Evolutionary conservation across 2,113 vertebrate species (phyloP).

Genomic region (Stigmatopora nigra): DNA sequence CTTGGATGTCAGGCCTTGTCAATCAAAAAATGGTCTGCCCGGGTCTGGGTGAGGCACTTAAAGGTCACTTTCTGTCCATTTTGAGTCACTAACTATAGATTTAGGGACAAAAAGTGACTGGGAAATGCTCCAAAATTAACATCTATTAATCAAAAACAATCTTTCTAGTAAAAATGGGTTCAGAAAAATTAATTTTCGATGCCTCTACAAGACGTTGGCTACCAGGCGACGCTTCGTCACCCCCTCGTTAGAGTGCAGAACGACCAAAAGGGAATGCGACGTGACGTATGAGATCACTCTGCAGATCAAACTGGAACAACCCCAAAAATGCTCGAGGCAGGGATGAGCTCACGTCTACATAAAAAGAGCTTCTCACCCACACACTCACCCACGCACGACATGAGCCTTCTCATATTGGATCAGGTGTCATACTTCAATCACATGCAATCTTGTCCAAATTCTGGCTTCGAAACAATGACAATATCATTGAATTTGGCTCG

Average conservation of each 20-base stretch:
- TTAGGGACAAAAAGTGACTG: no score
- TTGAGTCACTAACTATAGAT: no score
- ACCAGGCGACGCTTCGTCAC: neutral
- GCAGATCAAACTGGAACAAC: neutral
- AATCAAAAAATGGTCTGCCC: no score
- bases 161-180: neutral
- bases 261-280: neutral
- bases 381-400: neutral
- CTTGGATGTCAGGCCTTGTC: no score
- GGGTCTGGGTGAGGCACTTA: no score
- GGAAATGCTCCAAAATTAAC: no score
- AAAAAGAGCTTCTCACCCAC: neutral
- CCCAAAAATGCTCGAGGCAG: neutral
- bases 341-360: neutral
- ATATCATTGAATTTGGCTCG: no score
- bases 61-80: no score
- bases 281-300: neutral
- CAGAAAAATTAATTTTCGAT: neutral
- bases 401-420: neutral
- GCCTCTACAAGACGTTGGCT: neutral
- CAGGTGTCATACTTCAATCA: neutral
- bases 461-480: neutral
- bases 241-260: neutral
- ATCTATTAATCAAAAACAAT: no score
- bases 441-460: neutral